These are phyloP conservation scores for Typhlichthys eigenmanni DNA, from an alignment of 2,797 vertebrate species.

Conservation along the genomic window DNA sequence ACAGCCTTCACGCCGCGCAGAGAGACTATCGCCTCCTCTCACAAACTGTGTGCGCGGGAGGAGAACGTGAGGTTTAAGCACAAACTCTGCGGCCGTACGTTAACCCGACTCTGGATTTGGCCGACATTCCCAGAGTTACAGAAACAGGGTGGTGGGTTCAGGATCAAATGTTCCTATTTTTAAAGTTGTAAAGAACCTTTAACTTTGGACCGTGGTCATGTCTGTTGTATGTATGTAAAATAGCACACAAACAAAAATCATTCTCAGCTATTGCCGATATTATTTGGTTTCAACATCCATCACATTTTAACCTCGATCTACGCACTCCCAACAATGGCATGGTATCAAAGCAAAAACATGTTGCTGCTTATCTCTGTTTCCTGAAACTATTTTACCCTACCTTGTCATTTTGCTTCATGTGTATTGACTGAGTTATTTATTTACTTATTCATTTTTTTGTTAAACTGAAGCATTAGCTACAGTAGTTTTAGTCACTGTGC, in stretches of 20 bases:
- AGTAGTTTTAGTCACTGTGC: constrained; percentile 74
- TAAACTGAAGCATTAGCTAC: constrained; percentile 46
- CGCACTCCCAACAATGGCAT: background rate
- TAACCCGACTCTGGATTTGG: constrained; percentile 26
- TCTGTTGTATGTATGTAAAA: constrained; percentile 77
- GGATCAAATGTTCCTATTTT: constrained; percentile 68
- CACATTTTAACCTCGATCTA: constrained; percentile 13
- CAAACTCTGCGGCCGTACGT: constrained; percentile 62
- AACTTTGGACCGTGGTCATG: constrained; percentile 76
- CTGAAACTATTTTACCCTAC: constrained; percentile 34
- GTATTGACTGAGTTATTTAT: constrained; percentile 15
- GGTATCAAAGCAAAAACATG: constrained; percentile 4
- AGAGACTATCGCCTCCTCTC: no score
- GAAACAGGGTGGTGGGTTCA: constrained; percentile 23
- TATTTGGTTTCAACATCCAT: constrained; percentile 3
- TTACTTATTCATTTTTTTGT: constrained; percentile 24
- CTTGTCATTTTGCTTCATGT: constrained; percentile 32
- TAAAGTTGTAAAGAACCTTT: constrained; percentile 73
- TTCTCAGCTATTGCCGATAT: constrained; percentile 41
- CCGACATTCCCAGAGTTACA: constrained; percentile 32
- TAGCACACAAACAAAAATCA: constrained; percentile 63
- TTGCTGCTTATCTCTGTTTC: constrained; percentile 15
- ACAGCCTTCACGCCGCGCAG: background rate
- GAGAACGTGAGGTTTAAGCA: constrained; percentile 60
- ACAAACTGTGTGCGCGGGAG: constrained; percentile 32